Percentiles rank a stretch among this genome's conserved stretches.
These are phyloP conservation scores for Hylaeus anthracinus DNA, from an alignment of 1,140 invertebrate genomes.

Conservation along the genomic window DNA sequence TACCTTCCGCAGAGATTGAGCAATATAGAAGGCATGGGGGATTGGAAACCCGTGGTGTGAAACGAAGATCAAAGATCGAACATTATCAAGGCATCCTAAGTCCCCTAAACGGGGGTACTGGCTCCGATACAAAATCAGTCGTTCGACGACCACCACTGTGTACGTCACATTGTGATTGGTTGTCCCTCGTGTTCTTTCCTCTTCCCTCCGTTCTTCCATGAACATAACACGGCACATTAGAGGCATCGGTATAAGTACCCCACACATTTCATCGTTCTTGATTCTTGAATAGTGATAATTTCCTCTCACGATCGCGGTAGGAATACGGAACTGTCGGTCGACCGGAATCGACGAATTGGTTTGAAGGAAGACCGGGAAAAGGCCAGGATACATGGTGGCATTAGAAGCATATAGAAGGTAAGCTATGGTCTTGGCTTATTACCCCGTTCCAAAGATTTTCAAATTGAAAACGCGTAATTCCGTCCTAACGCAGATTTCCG, in stretches of 20 bases:
- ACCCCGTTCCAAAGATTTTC: too few relatives aligned
- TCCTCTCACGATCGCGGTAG: conserved; percentile 52
- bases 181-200: conserved; percentile 29
- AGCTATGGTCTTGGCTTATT: conserved; percentile 13
- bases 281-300: conserved; percentile 64
- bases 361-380: conserved; percentile 15
- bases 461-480: too few relatives aligned
- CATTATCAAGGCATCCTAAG: conserved; percentile 30
- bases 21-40: background rate
- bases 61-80: conserved; percentile 65
- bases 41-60: too few relatives aligned
- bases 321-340: conserved; percentile 48
- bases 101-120: conserved; percentile 9
- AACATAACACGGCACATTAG: background rate
- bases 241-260: background rate
- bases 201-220: conserved; percentile 14
- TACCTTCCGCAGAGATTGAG: background rate
- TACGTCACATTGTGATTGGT: conserved; percentile 16
- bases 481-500: too few relatives aligned
- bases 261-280: conserved; percentile 43
- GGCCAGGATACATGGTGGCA: background rate
- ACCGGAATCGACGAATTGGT: conserved; percentile 44
- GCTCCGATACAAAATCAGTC: conserved; percentile 52
- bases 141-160: conserved; percentile 47
- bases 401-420: conserved; percentile 21